Base-by-base conservation (phyloP, 2,113 vertebrate genomes). In the Marmota flaviventris region DNA sequence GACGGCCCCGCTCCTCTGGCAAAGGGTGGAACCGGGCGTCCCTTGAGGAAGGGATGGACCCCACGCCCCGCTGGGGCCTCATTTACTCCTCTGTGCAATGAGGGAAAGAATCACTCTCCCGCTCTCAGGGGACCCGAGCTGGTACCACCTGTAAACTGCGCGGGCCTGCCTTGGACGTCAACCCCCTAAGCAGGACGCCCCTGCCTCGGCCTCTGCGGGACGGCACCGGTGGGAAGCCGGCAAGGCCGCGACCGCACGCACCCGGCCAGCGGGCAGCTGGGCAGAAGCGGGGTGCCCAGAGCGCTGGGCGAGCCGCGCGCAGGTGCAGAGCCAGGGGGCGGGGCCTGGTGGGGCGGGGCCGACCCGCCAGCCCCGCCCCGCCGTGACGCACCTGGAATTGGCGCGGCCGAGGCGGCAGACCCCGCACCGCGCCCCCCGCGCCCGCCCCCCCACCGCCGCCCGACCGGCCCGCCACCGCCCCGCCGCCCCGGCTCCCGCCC, bases 351-450 rank as follows among this genome's bases (percentile, higher is more conserved):
- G n/a, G 42, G 45, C 85, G 42, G 34, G n/a, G 51, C 77, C 4
- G 48, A 45, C 0, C 0, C 14, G 0, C 22, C 7, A 24, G 82
- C 83, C 83, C 94, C 94, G 85, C 96, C 96, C 87, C 76, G 0
- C 75, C 65, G 53, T 97, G 96, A 96, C 97, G 96, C 95, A 97
- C 92, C 83, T 77, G 87, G 58, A 97, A 97, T 97, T 93, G 95
- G 97, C 95, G 97, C 89, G 96, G 61, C 92, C 2, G n/a, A n/a
- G 93, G 42, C 81, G 81, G 42, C 77, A 0, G 82, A 89, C 85
- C 89, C 93, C 34, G 91, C 85, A 61, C 85, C 85, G 93, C 93
- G 27, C 92, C 82, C 75, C 70, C 81, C 32, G 42, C 84, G 61
- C 84, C 77, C 85, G 63, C 76, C 91, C 70, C 72, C 70, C 73